Percentiles rank a stretch among this genome's conserved stretches.
Evolutionary conservation across 1,140 invertebrate species (phyloP).

Genomic region (Musca vetustissima): DNA sequence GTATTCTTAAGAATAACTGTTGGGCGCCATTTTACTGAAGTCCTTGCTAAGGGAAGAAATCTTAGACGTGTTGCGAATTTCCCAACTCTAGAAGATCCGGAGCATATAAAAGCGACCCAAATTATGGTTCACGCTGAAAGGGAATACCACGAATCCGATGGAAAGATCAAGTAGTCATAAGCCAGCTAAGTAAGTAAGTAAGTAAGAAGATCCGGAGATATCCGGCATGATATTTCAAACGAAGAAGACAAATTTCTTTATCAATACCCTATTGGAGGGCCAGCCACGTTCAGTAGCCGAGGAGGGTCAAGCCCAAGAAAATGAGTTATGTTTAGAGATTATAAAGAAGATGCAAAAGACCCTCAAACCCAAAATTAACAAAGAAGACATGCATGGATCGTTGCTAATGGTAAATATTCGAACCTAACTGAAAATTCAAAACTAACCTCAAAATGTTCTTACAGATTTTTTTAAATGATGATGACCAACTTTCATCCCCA

Average conservation of each 20-base stretch:
- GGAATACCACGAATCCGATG: too few species aligned
- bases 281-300: conserved; percentile 53
- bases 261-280: conserved; percentile 51
- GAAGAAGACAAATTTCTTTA: conserved; percentile 52
- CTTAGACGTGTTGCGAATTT: too few species aligned
- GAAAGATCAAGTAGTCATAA: too few species aligned
- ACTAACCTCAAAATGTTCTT: background rate
- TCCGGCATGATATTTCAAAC: conserved; percentile 86
- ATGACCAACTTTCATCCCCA: conserved; percentile 73
- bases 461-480: conserved; percentile 61
- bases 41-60: conserved; percentile 63
- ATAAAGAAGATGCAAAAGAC: conserved; percentile 50
- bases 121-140: too few species aligned
- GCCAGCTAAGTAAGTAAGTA: background rate
- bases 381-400: conserved; percentile 60
- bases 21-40: conserved; percentile 78
- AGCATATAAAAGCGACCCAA: too few species aligned
- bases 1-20: conserved; percentile 77
- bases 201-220: too few species aligned
- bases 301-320: conserved; percentile 51
- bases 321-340: conserved; percentile 42
- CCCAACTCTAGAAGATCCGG: too few species aligned
- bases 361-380: conserved; percentile 63
- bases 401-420: conserved; percentile 58
- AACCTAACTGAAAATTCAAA: background rate